Evolutionary conservation across 2,797 vertebrate species (phyloP), one percentile per base, ranked within the genome.

Genomic region (Hoplostethus atlanticus): DNA sequence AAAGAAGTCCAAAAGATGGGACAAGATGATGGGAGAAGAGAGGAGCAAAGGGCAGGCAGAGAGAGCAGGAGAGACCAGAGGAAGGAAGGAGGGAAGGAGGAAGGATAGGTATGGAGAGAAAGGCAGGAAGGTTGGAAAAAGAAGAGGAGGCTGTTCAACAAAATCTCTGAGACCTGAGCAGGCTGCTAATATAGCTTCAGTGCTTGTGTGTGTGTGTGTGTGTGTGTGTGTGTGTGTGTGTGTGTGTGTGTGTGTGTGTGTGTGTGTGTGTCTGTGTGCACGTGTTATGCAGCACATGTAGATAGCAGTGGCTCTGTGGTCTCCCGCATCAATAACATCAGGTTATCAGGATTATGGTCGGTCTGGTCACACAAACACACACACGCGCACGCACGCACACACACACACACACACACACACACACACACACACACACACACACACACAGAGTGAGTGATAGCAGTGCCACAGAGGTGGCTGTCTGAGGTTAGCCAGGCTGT

Each of bases 261-360:
- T 54, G 51, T 46, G 64, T 46, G 48, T 40, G 56, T 25, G 36
- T 25, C 36, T 58, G 36, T 42, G 47, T 21, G 44, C 47, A 44
- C 36, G 67, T 77, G 77, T 84, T 94, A 94, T 95, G 92, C 95
- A 93, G 89, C 94, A 91, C 91, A 93, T 91, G 89, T 87, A 83
- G 76, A 93, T 95, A 94, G 94, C 89, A 92, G 84, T 93, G 94
- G 89, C 94, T 93, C 92, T 94, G 91, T 94, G 93, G 92, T 93
- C 95, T 85, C 84, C 84, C 85, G 92, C 89, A 95, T 94, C 87
- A 93, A 92, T 95, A 95, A 96, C 92, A 93, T 91, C 53, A 91
- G 94, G 83, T 94, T 88, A 93, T 93, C 82, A 82, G 66, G 64
- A 85, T 61, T 73, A 72, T 89, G 84, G 87, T 91, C 88, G 21